Base-by-base conservation (phyloP, 2,797 vertebrate genomes). In the Diceros bicornis region DNA sequence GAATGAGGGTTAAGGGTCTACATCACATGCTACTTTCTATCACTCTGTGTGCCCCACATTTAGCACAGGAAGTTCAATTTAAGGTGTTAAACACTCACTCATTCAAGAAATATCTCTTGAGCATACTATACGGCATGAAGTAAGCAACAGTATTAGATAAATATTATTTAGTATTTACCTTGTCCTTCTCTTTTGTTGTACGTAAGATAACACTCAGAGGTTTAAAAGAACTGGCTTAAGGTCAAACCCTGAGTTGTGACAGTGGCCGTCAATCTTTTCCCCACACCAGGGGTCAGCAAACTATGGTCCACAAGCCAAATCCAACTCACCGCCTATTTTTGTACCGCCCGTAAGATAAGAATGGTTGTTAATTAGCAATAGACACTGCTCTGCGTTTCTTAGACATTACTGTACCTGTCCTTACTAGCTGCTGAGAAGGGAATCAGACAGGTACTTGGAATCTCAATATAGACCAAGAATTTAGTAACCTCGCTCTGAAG, bases 51-150 rank as follows among this genome's bases (percentile, higher is more conserved):
- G 29, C 44, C 83, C 75, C 50, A 57, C n/a, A 59, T 21, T 5
- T 17, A 89, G 86, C 14, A 37, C 18, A 72, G 72, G 57, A 93
- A 77, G 77, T 91, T 88, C 50, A 4, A 0, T 47, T 85, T 81
- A 68, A 71, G 37, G 64, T 16, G 9, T 29, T 69, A 62, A 55
- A 89, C 47, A 83, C 6, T 92, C 25, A 62, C 18, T 77, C 47
- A 68, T 86, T 93, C 62, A 72, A 75, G 74, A 87, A 95, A 50
- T 66, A 86, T 27, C 87, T 87, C 71, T 68, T 92, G 17, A 71
- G 55, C 29, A 89, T 3, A 61, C 17, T 27, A 0, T 6, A 75
- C n/a, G 16, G 62, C 41, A 72, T 18, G n/a, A 37, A 72, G 21
- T 55, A 79, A 92, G 62, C 57, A 75, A 64, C 14, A 50, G n/a